Evolutionary conservation across 92 coral and sea anemone genomes (phyloP), one percentile per base, ranked within the genome.

Genomic region (Blastomussa wellsi): DNA sequence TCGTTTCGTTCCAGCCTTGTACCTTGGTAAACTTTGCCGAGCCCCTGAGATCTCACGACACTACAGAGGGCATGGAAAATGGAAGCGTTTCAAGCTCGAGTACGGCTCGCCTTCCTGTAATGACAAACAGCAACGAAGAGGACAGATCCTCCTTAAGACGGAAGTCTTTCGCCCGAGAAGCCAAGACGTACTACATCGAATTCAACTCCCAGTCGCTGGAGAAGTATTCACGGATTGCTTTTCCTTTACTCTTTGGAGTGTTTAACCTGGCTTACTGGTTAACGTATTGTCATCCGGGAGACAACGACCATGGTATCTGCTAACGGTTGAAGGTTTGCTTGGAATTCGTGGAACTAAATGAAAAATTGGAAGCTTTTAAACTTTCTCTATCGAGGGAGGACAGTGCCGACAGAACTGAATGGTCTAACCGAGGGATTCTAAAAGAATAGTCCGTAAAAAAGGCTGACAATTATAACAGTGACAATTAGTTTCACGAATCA

Each of bases 251-350:
- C 36, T 92, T 89, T 31, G 57, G 42, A 64, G 33, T 92, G 22
- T 92, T 92, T 64, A 92, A 92, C 51, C 14, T 89, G 7, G 86
- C 77, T 7, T 92, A 92, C 52, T 92, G 95, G 95, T 20, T 83
- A 2, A 80, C 80, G 22, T 88, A 70, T 38, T 83, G 47, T 60
- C 52, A 76, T 22, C 77, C 76, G 51, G 13, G 52, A 12, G 83
- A 47, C 57, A 9, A 55, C 8, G 29, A 51, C 42, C 86, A 52
- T 28, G 86, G 86, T 24, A 38, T 71, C 22, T 82, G 86, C 69
- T 82, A 42, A 82, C 69, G 8, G 52, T 35, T 36, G 10, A 19
- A 36, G 26, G 12, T 20, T 28, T 11, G 16, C 16, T 62, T 62
- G 32, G 32, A 60, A 60, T 31, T 24, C 66, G 7, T 1, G 68